Percentiles rank a stretch among this genome's conserved stretches.
phyloP scores from a whole-genome alignment of 2,888 invertebrate species.

The Metacarcinus magister region DNA sequence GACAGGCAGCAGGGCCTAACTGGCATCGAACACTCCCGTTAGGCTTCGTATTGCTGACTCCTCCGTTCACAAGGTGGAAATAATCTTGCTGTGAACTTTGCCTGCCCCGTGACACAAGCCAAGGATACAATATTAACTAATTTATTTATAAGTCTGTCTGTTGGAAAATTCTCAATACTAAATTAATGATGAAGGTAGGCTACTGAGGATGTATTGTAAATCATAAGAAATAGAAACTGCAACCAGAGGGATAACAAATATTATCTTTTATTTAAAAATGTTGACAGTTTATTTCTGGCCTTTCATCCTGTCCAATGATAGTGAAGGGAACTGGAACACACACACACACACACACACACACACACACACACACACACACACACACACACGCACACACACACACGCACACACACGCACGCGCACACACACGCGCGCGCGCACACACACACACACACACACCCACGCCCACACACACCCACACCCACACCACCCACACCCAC shows the following conservation, averaged over 20 bases:
- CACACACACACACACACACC: conserved; percentile 58
- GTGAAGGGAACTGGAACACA: not conserved
- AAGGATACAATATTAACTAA: too few relatives aligned
- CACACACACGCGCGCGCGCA: conserved; percentile 35
- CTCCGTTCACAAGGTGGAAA: too few relatives aligned
- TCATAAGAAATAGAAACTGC: not conserved
- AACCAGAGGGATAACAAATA: not conserved
- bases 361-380: not conserved
- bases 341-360: not conserved
- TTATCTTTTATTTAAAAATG: conserved; percentile 1
- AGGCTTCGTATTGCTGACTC: too few relatives aligned
- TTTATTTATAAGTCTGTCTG: too few relatives aligned
- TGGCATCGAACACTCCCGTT: too few relatives aligned
- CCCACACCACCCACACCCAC: too few relatives aligned
- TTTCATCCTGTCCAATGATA: too few relatives aligned
- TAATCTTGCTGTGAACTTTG: too few relatives aligned
- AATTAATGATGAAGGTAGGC: not conserved
- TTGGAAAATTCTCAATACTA: too few relatives aligned
- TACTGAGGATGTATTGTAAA: not conserved
- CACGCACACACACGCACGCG: conserved; percentile 21
- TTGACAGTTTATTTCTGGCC: not conserved
- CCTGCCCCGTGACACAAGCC: too few relatives aligned
- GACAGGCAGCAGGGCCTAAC: too few relatives aligned
- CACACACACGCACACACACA: conserved; percentile 41
- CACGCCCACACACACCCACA: conserved; percentile 52